phyloP scores from a whole-genome alignment of 2,797 vertebrate species.

The Xiphophorus birchmanni region DNA sequence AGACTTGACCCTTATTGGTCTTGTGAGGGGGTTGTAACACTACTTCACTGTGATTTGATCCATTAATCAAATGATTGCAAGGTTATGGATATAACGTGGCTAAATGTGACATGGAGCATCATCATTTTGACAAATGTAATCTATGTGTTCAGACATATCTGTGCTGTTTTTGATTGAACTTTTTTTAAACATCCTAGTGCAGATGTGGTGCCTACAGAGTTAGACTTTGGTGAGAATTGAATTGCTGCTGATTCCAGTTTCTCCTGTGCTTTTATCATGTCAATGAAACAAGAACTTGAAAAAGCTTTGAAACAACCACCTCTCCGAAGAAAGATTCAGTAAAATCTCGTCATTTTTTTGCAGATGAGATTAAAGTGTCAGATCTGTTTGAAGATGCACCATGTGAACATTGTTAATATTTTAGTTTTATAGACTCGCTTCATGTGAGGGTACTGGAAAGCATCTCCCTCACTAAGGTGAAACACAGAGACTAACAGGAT shows the following conservation, averaged over 20 bases:
- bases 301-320: neutral
- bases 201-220: neutral
- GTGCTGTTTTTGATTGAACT: neutral
- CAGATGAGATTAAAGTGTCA: neutral
- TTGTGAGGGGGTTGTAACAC: too few species aligned
- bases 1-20: too few species aligned
- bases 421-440: neutral
- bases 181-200: neutral
- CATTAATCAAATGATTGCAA: neutral
- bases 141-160: neutral
- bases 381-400: neutral
- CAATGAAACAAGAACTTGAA: neutral
- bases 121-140: neutral
- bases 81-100: neutral
- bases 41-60: neutral
- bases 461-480: too few species aligned
- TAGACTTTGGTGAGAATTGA: neutral
- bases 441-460: too few species aligned
- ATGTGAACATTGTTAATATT: neutral
- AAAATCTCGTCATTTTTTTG: neutral
- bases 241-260: neutral
- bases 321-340: neutral
- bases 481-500: too few species aligned
- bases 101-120: neutral
- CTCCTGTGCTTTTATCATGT: neutral